Evolutionary conservation across 2,888 invertebrate genomes (phyloP).

Genomic region (Acrobasis repandana): DNA sequence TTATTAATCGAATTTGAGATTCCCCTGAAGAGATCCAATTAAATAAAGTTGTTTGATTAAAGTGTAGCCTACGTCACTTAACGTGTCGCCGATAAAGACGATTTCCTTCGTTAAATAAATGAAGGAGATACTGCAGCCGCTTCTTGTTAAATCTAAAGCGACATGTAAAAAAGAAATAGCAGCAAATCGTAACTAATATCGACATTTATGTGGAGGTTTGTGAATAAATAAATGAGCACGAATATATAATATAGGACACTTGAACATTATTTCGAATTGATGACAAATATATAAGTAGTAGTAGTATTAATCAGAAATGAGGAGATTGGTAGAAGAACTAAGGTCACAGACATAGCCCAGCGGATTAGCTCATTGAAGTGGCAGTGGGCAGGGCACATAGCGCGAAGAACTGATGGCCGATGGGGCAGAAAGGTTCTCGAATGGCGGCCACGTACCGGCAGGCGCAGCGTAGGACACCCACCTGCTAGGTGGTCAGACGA

Average conservation of each 20-base stretch:
- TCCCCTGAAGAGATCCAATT: constrained; percentile 57
- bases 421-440: too few relatives aligned
- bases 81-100: constrained; percentile 58
- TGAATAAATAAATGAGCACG: constrained; percentile 13
- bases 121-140: constrained; percentile 46
- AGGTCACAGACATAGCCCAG: too few relatives aligned
- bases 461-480: too few relatives aligned
- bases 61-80: constrained; percentile 61
- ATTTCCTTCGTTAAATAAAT: constrained; percentile 60
- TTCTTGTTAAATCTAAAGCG: constrained; percentile 41
- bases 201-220: constrained; percentile 40
- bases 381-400: too few relatives aligned
- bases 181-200: constrained; percentile 50
- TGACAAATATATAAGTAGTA: too few relatives aligned
- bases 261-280: too few relatives aligned
- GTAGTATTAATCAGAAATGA: too few relatives aligned
- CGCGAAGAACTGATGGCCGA: too few relatives aligned
- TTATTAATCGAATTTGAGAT: constrained; percentile 69
- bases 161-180: constrained; percentile 43
- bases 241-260: background rate
- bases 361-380: too few relatives aligned
- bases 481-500: too few relatives aligned
- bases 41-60: constrained; percentile 67
- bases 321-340: too few relatives aligned
- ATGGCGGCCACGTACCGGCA: too few relatives aligned